Base-by-base conservation (phyloP, 30 jellyfish, hydroid and myxozoan species). In the Aurelia aurita region DNA sequence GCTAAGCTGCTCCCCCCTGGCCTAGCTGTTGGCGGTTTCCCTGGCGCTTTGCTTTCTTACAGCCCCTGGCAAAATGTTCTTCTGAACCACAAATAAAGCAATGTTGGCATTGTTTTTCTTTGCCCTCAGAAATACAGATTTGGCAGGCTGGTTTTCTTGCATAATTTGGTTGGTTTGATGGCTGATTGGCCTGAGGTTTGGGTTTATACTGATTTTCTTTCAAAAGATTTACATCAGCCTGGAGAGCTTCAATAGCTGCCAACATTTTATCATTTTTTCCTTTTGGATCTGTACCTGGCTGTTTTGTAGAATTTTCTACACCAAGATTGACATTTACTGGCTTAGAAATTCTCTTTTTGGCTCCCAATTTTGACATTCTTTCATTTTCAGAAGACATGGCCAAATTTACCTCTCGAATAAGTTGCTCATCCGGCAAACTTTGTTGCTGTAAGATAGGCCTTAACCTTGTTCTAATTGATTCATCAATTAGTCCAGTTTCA, bases 401-500 rank as follows among this genome's bases (percentile, higher is more conserved):
- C 32, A 19, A 27, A 32, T 69, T 39, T 15, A 19, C n/a, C 23
- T 29, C 81, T 16, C 64, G 68, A 45, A 72, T 72, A 2, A 72
- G 27, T 10, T 20, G 68, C 27, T 53, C 70, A 72, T 72, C 84
- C 5, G 84, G 69, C 53, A 72, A 22, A 19, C 0, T 72, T 35
- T 43, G 18, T 2, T 35, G 58, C 61, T 58, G 74, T 35, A 75
- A 53, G 49, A 75, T 23, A 1, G 61, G 87, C 29, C 77, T 53
- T 28, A 75, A 3, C 22, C 65, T 53, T 25, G 26, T 75, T 25
- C 87, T 27, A 54, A 75, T 53, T 16, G 87, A n/a, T 12, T 75
- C 78, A 54, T 75, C 78, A 49, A 55, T 55, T 25, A 75, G 87
- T 27, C 87, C 66, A 22, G 89, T 55, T 63, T 77, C 89, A n/a